Evolutionary conservation across 2,113 vertebrate genomes (phyloP).

Genomic region (Genyomyrus donnyi): DNA sequence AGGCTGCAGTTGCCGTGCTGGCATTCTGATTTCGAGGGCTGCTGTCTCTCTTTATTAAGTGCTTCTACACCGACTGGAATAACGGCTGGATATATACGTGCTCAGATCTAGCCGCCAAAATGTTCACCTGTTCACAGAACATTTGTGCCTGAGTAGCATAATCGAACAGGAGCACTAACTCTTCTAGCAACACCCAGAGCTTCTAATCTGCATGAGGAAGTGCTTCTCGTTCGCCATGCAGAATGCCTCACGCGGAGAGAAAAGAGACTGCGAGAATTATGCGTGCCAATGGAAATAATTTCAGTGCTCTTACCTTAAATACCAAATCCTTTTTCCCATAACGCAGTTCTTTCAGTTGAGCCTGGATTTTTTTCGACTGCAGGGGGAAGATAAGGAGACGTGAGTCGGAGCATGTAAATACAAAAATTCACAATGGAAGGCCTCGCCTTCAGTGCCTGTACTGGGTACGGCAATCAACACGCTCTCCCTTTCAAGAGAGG

Average conservation of each 20-base stretch:
- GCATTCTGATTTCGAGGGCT: not conserved
- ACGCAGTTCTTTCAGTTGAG: conserved; percentile 94
- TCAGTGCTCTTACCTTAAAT: conserved; percentile 82
- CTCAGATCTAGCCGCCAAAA: not conserved
- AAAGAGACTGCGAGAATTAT: not conserved
- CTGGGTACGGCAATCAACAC: not conserved
- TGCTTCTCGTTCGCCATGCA: not conserved
- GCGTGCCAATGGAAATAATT: conserved; percentile 8
- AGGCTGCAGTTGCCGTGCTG: not conserved
- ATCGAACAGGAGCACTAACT: not conserved
- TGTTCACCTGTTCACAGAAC: not conserved
- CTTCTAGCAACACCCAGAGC: not conserved
- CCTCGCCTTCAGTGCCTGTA: conserved; percentile 32
- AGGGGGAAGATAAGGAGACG: conserved; percentile 63
- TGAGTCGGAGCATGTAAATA: conserved; percentile 56
- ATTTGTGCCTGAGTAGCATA: not conserved
- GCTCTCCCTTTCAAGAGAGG: not conserved
- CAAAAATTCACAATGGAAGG: conserved; percentile 57
- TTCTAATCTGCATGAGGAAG: not conserved
- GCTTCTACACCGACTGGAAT: not conserved
- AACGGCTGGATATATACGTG: not conserved
- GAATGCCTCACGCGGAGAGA: not conserved
- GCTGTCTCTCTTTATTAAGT: not conserved
- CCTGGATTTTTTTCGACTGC: conserved; percentile 97
- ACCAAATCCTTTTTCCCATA: conserved; percentile 98